Evolutionary conservation across 2,888 invertebrate genomes (phyloP).

Genomic region (Augochlorella aurata): DNA sequence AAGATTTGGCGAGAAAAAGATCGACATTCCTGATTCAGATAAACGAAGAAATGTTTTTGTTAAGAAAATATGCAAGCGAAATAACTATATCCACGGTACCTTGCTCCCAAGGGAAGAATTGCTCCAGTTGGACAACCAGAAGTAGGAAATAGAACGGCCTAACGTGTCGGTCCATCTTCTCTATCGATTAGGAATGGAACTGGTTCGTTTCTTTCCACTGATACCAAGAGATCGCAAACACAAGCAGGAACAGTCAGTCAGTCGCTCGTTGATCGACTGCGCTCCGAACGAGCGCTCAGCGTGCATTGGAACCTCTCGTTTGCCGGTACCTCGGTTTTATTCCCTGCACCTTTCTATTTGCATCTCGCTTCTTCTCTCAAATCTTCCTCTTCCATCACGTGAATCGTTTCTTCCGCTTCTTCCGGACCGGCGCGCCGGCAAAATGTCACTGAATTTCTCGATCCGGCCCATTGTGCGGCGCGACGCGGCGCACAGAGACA

Average conservation of each 20-base stretch:
- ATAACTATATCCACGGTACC: slow-evolving; percentile 34
- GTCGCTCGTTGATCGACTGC: slow-evolving; percentile 31
- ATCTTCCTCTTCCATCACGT: slow-evolving; percentile 27
- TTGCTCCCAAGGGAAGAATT: slow-evolving; percentile 37
- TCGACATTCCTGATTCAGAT: too few relatives aligned
- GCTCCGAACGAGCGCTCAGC: slow-evolving; percentile 62
- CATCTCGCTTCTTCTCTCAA: slow-evolving; percentile 58
- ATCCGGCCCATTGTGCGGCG: too few relatives aligned
- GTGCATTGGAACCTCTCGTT: slow-evolving; percentile 66
- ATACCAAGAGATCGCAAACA: not conserved
- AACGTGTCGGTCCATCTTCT: slow-evolving; percentile 48
- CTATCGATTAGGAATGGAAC: slow-evolving; percentile 5
- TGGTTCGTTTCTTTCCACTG: not conserved
- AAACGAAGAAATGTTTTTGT: too few relatives aligned
- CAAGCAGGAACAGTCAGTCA: not conserved
- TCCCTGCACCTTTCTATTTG: slow-evolving; percentile 63
- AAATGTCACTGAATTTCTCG: too few relatives aligned
- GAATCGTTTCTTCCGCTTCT: slow-evolving; percentile 2
- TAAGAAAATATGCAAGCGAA: not conserved
- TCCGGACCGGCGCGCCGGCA: slow-evolving; percentile 19
- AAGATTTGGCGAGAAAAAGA: too few relatives aligned
- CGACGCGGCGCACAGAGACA: not conserved
- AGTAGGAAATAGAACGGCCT: slow-evolving; percentile 44
- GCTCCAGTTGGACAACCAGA: slow-evolving; percentile 51
- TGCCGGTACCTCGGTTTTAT: slow-evolving; percentile 62